Evolutionary conservation across 2,113 vertebrate species (phyloP).

Genomic region (Myanophis thanlyinensis): DNA sequence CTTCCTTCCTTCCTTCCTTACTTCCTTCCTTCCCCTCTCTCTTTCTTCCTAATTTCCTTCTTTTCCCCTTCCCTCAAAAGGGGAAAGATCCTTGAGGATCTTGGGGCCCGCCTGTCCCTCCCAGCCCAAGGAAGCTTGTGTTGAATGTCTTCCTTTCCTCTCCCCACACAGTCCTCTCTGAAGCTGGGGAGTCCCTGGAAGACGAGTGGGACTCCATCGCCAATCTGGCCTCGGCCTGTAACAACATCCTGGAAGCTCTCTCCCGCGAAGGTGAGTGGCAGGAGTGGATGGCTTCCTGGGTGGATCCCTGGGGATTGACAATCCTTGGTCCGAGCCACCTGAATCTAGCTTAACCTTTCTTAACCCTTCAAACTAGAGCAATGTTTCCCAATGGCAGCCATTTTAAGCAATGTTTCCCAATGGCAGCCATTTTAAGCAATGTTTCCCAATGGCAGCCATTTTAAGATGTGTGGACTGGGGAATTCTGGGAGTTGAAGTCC

Average conservation of each 20-base stretch:
- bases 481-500: not conserved
- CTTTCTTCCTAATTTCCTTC: not conserved
- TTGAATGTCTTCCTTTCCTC: not conserved
- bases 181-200: conserved; percentile 78
- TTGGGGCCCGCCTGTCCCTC: not conserved
- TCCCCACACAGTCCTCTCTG: conserved; percentile 75
- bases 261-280: conserved; percentile 79
- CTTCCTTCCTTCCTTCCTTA: not conserved
- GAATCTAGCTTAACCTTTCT: accelerated
- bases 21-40: too few relatives aligned
- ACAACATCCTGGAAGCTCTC: conserved; percentile 84
- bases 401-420: not conserved
- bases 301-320: not conserved
- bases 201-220: conserved; percentile 91
- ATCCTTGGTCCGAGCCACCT: not conserved
- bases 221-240: conserved; percentile 83
- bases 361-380: not conserved
- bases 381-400: not conserved
- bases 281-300: accelerated
- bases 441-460: not conserved
- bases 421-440: too few relatives aligned
- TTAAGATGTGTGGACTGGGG: not conserved
- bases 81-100: not conserved
- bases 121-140: not conserved
- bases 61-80: not conserved